Conservation (phyloP, 2,888 invertebrate genomes). For the Yponomeuta sedellus region DNA sequence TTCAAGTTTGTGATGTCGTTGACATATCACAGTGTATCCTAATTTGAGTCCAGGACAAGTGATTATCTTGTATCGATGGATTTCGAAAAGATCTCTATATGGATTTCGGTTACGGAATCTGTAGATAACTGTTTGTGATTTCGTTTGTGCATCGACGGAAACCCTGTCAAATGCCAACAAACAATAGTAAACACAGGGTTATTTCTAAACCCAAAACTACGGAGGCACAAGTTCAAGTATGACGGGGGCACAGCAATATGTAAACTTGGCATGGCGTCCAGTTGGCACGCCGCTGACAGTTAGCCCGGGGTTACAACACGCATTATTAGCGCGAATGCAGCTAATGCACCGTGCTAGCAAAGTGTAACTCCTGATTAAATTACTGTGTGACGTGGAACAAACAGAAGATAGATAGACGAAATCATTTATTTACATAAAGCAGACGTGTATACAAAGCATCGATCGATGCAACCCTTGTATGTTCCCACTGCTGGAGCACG, state of each 20-base stretch:
- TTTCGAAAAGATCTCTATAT: no score
- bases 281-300: conserved; percentile 44
- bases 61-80: no score
- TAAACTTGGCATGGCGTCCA: conserved; percentile 41
- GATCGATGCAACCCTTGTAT: no score
- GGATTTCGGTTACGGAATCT: no score
- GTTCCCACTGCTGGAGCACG: no score
- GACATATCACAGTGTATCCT: no score
- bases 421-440: no score
- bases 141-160: not conserved
- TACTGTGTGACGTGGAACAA: conserved; percentile 26
- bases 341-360: conserved; percentile 28
- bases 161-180: not conserved
- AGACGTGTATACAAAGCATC: no score
- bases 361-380: conserved; percentile 37
- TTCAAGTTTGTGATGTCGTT: no score
- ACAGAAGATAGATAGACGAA: not conserved
- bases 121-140: no score
- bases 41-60: no score
- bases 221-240: conserved; percentile 29
- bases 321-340: conserved; percentile 25
- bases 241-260: conserved; percentile 21
- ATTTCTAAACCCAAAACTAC: not conserved
- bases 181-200: not conserved
- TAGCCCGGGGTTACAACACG: conserved; percentile 33